Evolutionary conservation across 2,113 vertebrate species (phyloP), one percentile per base, ranked within the genome.

Genomic region (Apteryx mantelli): DNA sequence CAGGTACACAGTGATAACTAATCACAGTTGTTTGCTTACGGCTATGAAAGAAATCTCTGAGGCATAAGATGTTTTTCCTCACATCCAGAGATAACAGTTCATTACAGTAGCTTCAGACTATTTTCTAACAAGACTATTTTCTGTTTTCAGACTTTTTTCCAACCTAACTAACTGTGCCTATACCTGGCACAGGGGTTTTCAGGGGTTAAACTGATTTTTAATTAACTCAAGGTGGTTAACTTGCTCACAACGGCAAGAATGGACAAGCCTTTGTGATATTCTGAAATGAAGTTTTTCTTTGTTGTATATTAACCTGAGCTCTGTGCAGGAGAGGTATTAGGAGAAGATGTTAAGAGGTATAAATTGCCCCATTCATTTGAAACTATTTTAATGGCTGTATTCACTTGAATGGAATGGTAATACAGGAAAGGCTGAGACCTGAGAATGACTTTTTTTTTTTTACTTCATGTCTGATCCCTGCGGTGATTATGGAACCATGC

Each of bases 371-470:
- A 61, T 89, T 79, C 85, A 52, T 91, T 82, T 56, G 38, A 87
- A 87, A 93, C 85, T 76, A 69, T 82, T 91, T 65, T 89, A 89
- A 85, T 82, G 61, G 61, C 52, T 82, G 5, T 46, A 55, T 38
- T 92, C 77, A 85, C 12, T 79, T 2, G 1, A 68, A 89, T 21
- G 60, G 77, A 25, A 10, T 4, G 61, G 42, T 56, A 73, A 82
- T 9, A 73, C 13, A 64, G 38, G 61, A 56, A 81, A 82, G 61
- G n/a, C 52, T 91, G 69, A 86, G 32, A 84, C 50, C 55, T 52
- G 65, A 81, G 42, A 44, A 65, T 20, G 32, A n/a, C 10, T 2
- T 44, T 4, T 34, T 22, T 22, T 58, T 40, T 88, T 68, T 84
- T 91, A 4, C 20, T 60, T 85, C 3, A 0, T 40, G 9, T 65